Percentiles rank a stretch among this genome's conserved stretches.
These are phyloP conservation scores for Acrobasis suavella DNA, from an alignment of 2,888 invertebrate genomes.

Conservation along the genomic window DNA sequence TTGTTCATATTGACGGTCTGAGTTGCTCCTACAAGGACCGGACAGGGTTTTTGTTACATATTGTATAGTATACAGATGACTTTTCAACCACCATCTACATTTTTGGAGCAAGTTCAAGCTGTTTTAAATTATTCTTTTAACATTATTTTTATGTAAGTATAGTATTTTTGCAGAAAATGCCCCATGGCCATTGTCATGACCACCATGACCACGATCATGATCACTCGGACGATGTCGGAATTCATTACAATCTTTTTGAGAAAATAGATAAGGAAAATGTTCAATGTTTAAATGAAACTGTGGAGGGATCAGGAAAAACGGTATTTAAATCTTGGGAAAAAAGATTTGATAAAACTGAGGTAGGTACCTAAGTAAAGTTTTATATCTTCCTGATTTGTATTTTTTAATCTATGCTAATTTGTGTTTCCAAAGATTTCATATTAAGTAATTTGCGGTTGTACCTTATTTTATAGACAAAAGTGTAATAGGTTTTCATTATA, in stretches of 20 bases:
- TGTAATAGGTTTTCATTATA: too few relatives aligned
- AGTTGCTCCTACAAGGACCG: too few relatives aligned
- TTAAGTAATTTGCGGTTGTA: too few relatives aligned
- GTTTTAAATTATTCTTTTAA: neutral
- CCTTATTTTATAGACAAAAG: too few relatives aligned
- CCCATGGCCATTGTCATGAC: slow-evolving; percentile 84
- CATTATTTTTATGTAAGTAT: neutral
- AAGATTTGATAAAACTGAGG: slow-evolving; percentile 88
- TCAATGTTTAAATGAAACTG: slow-evolving; percentile 94
- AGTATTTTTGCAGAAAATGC: slow-evolving; percentile 60
- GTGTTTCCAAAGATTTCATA: too few relatives aligned
- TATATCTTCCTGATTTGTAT: slow-evolving; percentile 6
- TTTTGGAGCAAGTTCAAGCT: too few relatives aligned
- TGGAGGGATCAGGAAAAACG: slow-evolving; percentile 92
- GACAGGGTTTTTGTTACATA: too few relatives aligned
- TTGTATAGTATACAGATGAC: too few relatives aligned
- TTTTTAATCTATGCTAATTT: too few relatives aligned
- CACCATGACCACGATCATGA: slow-evolving; percentile 84
- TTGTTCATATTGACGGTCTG: too few relatives aligned
- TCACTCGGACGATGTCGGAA: slow-evolving; percentile 87
- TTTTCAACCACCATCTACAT: too few relatives aligned
- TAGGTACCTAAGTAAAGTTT: too few relatives aligned
- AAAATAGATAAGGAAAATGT: slow-evolving; percentile 95
- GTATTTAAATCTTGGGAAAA: slow-evolving; percentile 97
- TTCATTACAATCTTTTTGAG: slow-evolving; percentile 91